Percentiles rank a stretch among this genome's conserved stretches.
phyloP scores from a whole-genome alignment of 2,797 vertebrate genomes.

The Takifugu rubripes region DNA sequence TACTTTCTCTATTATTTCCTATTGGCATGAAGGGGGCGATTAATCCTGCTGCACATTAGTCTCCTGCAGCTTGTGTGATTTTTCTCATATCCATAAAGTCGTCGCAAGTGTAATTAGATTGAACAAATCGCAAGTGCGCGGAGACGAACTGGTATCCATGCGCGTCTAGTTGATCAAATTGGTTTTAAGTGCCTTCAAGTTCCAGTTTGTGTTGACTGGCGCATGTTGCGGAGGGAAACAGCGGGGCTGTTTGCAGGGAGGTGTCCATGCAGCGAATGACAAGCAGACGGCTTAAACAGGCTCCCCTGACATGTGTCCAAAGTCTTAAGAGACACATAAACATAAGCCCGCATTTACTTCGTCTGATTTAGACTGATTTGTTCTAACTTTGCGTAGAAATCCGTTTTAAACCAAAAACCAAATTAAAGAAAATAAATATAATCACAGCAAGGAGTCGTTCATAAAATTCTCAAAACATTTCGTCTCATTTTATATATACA shows the following conservation, averaged over 20 bases:
- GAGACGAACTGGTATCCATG: no score
- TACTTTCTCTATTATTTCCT: constrained; percentile 14
- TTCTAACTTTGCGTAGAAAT: background rate
- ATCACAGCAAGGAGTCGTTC: no score
- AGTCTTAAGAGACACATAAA: constrained; percentile 29
- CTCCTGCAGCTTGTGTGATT: background rate
- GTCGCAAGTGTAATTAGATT: background rate
- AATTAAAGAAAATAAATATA: no score
- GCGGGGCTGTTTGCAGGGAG: background rate
- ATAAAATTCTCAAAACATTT: no score
- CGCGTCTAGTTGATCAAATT: no score
- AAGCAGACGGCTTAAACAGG: constrained; percentile 30
- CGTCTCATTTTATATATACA: background rate
- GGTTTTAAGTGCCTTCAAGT: no score
- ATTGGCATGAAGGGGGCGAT: constrained; percentile 12
- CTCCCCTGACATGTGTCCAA: constrained; percentile 32
- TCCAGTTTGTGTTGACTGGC: background rate
- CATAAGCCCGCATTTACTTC: constrained; percentile 16
- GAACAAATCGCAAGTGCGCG: no score
- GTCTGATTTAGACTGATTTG: background rate
- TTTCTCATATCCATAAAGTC: background rate
- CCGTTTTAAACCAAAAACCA: no score
- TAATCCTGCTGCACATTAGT: constrained; percentile 1
- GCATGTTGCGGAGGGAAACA: background rate
- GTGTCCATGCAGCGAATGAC: constrained; percentile 21